These are phyloP conservation scores for Phalangium opilio DNA, from an alignment of 2,888 invertebrate genomes.

Conservation along the genomic window DNA sequence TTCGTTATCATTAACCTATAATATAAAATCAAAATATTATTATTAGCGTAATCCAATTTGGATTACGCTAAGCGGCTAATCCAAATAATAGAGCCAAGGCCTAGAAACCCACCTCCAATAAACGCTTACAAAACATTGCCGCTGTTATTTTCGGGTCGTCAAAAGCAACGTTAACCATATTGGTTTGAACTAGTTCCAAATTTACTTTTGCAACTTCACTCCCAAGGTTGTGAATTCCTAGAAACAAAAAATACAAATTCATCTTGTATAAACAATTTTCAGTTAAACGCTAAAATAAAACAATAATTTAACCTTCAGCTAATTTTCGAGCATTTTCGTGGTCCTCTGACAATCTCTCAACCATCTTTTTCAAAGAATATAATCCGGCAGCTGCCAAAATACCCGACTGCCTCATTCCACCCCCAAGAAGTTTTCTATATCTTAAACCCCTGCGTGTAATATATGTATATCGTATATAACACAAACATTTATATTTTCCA, in stretches of 20 bases:
- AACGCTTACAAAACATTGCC: neutral
- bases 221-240: neutral
- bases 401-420: conserved; percentile 85
- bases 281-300: neutral
- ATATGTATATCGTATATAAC: neutral
- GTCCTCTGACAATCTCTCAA: conserved; percentile 41
- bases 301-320: conserved; percentile 10
- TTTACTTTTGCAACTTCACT: neutral
- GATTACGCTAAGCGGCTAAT: too few species aligned
- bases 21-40: too few species aligned
- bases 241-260: neutral
- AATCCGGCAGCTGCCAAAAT: conserved; percentile 77
- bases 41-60: too few species aligned
- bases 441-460: conserved; percentile 53
- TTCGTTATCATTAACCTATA: too few species aligned
- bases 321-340: conserved; percentile 13
- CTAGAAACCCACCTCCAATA: too few species aligned
- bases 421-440: conserved; percentile 72
- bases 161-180: neutral
- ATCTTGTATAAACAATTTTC: neutral
- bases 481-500: too few species aligned
- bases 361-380: conserved; percentile 56
- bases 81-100: too few species aligned
- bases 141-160: neutral
- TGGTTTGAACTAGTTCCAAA: neutral